Evolutionary conservation across 1,140 invertebrate species (phyloP), one percentile per base, ranked within the genome.

Genomic region (Pseudomyrmex gracilis): DNA sequence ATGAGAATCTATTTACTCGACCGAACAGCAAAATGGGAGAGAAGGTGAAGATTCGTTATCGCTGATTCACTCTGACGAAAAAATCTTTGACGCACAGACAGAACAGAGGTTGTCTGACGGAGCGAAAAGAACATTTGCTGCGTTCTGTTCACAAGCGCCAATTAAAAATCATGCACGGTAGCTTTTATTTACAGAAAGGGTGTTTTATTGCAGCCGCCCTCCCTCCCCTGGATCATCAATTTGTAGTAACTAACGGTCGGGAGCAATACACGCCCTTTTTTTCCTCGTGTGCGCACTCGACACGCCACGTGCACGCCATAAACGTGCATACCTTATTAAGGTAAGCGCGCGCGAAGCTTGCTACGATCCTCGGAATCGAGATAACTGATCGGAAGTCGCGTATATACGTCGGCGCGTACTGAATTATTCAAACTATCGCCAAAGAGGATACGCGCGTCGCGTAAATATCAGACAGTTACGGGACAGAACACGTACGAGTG

Each of bases 351-450:
- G 60, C 61, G 17, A 61, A 55, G 83, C 84, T 82, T 83, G 71
- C 34, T 34, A 77, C 70, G 85, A 87, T 83, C 24, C 34, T 34
- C 22, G 53, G 53, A 20, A 45, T 13, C 10, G 58, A 68, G 58
- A 57, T 57, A 34, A 68, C 86, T 58, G 82, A 88, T 87, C 86
- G 83, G 86, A 83, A 87, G 71, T 68, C 66, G 55, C 53, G 51
- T 47, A 47, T n/a, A 51, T 57, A 34, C 34, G 34, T 34, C 34
- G 34, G 34, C 43, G 22, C 4, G 12, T 5, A 34, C 82, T 88
- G 87, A 88, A 88, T 88, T 88, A 88, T 88, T 88, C 87, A 88
- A 73, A 85, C 53, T 74, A 24, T 51, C 45, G 51, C 2, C 15
- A n/a, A 51, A 60, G 66, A 58, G 55, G 45, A 24, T 34, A n/a